A percentile compares a stretch with the other conserved stretches of the same genome.
Evolutionary conservation across 1,140 invertebrate genomes (phyloP).

Genomic region (Portunus trituberculatus): DNA sequence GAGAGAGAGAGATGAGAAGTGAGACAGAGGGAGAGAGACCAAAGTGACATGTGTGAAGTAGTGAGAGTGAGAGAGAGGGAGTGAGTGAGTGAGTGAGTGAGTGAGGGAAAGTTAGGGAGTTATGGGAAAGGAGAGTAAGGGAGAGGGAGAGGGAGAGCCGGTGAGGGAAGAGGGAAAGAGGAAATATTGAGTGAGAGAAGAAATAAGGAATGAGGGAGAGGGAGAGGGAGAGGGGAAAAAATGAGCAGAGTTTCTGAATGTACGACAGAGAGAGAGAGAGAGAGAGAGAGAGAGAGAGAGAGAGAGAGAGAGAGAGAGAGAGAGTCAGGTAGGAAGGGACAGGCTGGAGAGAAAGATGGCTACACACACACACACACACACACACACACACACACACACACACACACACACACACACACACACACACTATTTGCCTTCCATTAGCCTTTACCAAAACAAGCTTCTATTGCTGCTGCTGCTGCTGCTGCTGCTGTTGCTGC

Average conservation of each 20-base stretch:
- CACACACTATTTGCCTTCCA: constrained; percentile 13
- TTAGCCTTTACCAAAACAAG: neutral
- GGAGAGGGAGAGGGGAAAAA: too few relatives aligned
- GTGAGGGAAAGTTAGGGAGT: neutral
- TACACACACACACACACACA: constrained; percentile 11
- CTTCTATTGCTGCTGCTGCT: too few relatives aligned
- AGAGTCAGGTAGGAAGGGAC: neutral
- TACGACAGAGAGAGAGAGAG: neutral
- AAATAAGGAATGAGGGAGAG: too few relatives aligned
- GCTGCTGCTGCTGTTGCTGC: too few relatives aligned
- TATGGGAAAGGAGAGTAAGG: too few relatives aligned
- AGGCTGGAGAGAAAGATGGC: neutral
- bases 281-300: neutral
- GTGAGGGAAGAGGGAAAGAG: too few relatives aligned
- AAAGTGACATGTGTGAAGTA: neutral
- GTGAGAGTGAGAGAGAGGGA: neutral
- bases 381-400: constrained; percentile 20
- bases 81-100: neutral
- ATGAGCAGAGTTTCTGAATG: too few relatives aligned
- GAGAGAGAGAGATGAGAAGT: neutral
- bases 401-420: constrained; percentile 20
- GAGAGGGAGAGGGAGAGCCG: too few relatives aligned
- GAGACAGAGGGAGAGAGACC: constrained; percentile 1
- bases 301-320: too few relatives aligned
- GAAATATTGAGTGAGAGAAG: too few relatives aligned